A percentile compares a stretch with the other conserved stretches of the same genome.
phyloP scores from a whole-genome alignment of 2,113 vertebrate species.

The Ivindomyrus marchei region DNA sequence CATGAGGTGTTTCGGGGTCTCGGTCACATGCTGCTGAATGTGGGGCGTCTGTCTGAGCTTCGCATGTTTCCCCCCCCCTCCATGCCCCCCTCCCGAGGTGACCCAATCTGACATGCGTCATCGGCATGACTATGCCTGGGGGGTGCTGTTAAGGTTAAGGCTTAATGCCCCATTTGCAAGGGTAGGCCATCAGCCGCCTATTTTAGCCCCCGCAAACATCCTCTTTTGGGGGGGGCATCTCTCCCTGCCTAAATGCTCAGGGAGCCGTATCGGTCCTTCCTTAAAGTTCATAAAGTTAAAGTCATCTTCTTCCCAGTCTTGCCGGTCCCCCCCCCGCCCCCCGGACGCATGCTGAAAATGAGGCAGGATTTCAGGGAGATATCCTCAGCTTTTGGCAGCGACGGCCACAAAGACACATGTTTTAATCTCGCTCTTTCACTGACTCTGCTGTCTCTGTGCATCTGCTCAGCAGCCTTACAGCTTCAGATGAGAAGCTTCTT shows the following conservation, averaged over 20 bases:
- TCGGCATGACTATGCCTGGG: not conserved
- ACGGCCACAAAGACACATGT: not conserved
- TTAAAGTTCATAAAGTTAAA: not conserved
- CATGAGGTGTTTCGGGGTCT: not conserved
- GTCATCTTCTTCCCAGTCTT: not conserved
- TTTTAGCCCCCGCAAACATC: not conserved
- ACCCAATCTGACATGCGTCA: not conserved
- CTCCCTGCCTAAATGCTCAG: not conserved
- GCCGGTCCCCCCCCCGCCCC: too few relatives aligned
- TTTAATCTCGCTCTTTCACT: not conserved
- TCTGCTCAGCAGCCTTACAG: not conserved
- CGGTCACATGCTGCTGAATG: not conserved
- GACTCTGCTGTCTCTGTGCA: not conserved
- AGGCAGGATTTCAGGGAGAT: not conserved
- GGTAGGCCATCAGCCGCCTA: not conserved
- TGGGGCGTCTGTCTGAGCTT: not conserved
- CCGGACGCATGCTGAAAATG: not conserved
- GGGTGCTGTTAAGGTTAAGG: not conserved
- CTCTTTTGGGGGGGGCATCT: not conserved
- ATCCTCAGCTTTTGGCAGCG: not conserved
- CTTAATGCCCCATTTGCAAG: not conserved
- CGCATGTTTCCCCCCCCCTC: not conserved
- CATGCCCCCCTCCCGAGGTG: not conserved
- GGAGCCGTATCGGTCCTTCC: not conserved
- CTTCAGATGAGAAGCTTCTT: not conserved